Base-by-base conservation (phyloP, 2,888 invertebrate genomes). In the Apotomis capreana region DNA sequence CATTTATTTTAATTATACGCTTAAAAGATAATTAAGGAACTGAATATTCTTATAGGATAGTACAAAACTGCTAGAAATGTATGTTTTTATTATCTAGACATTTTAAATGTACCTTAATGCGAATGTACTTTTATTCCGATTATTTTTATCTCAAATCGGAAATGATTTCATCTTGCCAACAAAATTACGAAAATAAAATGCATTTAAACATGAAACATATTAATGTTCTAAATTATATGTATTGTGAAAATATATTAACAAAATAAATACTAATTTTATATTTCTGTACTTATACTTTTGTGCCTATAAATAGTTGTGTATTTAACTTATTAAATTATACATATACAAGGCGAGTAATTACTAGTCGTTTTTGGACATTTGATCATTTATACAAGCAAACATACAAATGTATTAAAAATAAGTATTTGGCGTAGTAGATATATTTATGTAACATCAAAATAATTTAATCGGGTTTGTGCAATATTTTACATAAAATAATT, bases 391-490 rank as follows among this genome's bases (percentile, higher is more conserved):
- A 54, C 36, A 64, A 69, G 51, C 12, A 46, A n/a, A 15, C n/a
- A 15, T 6, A 44, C 51, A 60, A 44, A 26, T 46, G 10, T 44
- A 60, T 60, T 44, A 3, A 10, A 10, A 44, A 44, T 44, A 13
- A 36, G 13, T 6, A 4, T n/a, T 8, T 8, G 44, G 13, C 13
- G 8, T 1, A 26, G 8, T 1, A 26, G 1, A 26, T 59, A 37
- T 13, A 8, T 40, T 40, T 6, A 4, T 49, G 0, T 13, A 60
- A n/a, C 57, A 2, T 13, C 12, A n/a, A 55, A 13, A 37, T 36
- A 40, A 3, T 5, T 40, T 15, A 55, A 64, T 68, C 60, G 74
- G 71, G 71, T 55, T 49, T 36, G 74, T 74, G 71, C 71, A 71
- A 74, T 71, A 74, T 71, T 44, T 37, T 61, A 67, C 55, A 4